Conservation (phyloP, 1,140 invertebrate species). For the Brachionus rotundiformis region DNA sequence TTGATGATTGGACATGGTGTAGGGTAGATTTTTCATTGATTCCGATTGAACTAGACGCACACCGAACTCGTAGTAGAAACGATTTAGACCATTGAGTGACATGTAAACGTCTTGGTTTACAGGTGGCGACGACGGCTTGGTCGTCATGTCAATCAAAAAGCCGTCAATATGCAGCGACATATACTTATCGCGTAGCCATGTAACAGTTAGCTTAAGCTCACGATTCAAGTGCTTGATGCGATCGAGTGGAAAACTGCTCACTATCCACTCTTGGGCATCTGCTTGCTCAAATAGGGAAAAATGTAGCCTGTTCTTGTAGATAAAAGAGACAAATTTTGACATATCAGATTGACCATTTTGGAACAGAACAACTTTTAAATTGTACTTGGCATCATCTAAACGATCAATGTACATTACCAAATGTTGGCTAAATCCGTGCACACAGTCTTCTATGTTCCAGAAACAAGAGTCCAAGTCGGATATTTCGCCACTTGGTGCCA, state of each 20-base stretch:
- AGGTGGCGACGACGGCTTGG: slow-evolving; percentile 45
- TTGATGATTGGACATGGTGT: neutral
- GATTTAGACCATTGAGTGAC: neutral
- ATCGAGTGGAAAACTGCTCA: slow-evolving; percentile 40
- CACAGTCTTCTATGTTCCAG: slow-evolving; percentile 42
- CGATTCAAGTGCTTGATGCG: neutral
- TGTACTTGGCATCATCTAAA: neutral
- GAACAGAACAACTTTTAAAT: slow-evolving; percentile 15
- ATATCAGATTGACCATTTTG: slow-evolving; percentile 33
- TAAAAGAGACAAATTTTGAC: slow-evolving; percentile 33
- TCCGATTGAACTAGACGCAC: neutral
- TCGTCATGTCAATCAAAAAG: slow-evolving; percentile 30
- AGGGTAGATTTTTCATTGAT: neutral
- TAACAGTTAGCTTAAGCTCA: neutral
- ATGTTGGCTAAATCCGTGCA: slow-evolving; percentile 29
- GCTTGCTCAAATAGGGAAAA: slow-evolving; percentile 21
- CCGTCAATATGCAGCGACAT: slow-evolving; percentile 37
- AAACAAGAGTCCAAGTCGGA: slow-evolving; percentile 35
- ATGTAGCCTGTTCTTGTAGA: slow-evolving; percentile 20
- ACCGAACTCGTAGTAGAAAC: slow-evolving; percentile 25
- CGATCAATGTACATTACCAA: slow-evolving; percentile 31
- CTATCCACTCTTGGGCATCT: slow-evolving; percentile 14
- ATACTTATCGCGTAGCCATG: slow-evolving; percentile 32
- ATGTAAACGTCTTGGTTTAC: slow-evolving; percentile 38
- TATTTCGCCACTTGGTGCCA: neutral